These are phyloP conservation scores for Loriculus beryllinus DNA, from an alignment of 2,797 vertebrate genomes.

Conservation along the genomic window DNA sequence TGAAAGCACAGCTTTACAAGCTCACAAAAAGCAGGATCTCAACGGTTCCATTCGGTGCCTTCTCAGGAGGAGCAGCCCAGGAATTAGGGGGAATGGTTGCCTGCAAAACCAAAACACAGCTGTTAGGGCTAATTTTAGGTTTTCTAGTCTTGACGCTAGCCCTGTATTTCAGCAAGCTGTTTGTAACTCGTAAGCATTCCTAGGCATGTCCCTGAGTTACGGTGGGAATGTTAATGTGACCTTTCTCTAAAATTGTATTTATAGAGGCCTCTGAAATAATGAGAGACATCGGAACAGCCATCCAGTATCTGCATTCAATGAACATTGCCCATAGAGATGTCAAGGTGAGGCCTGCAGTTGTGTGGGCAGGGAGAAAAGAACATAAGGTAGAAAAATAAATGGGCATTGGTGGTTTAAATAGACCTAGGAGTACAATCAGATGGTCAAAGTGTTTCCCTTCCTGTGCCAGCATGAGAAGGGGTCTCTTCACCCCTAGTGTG, in stretches of 20 bases:
- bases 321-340: slow-evolving; percentile 96
- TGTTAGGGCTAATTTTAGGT: slow-evolving; percentile 61
- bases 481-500: not conserved
- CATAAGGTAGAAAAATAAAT: not conserved
- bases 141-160: slow-evolving; percentile 10
- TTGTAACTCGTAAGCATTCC: slow-evolving; percentile 48
- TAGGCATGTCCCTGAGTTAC: slow-evolving; percentile 21
- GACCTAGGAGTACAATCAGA: not conserved
- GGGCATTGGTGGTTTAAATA: not conserved
- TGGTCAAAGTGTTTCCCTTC: not conserved
- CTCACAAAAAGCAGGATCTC: not conserved
- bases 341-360: slow-evolving; percentile 80
- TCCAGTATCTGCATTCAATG: slow-evolving; percentile 89
- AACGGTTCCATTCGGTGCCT: not conserved
- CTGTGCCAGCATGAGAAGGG: not conserved
- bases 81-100: not conserved
- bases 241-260: slow-evolving; percentile 64
- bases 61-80: slow-evolving; percentile 18
- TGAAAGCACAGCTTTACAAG: not conserved
- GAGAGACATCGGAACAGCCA: slow-evolving; percentile 93
- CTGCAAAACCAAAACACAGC: slow-evolving; percentile 65
- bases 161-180: slow-evolving; percentile 51
- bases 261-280: slow-evolving; percentile 95
- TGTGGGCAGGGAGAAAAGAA: not conserved
- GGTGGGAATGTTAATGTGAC: slow-evolving; percentile 65